These are phyloP conservation scores for Caranx ignobilis DNA, from an alignment of 2,113 vertebrate genomes.

Conservation along the genomic window DNA sequence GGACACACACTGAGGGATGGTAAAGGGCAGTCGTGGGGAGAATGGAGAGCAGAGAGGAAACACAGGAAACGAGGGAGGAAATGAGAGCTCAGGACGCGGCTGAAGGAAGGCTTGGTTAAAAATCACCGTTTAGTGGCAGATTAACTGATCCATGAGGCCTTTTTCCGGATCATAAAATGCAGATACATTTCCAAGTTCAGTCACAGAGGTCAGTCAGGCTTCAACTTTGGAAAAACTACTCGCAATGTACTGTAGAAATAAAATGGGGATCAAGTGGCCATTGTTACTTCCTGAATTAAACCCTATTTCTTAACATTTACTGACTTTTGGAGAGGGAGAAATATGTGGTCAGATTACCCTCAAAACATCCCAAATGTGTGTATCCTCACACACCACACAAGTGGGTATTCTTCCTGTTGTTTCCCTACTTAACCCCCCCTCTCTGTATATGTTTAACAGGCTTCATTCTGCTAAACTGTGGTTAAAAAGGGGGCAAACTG, in stretches of 20 bases:
- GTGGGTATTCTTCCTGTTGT: constrained; percentile 54
- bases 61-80: constrained; percentile 63
- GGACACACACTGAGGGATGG: constrained; percentile 21
- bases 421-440: constrained; percentile 53
- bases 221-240: neutral
- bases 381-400: constrained; percentile 39
- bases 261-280: neutral
- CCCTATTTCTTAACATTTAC: constrained; percentile 9
- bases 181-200: neutral
- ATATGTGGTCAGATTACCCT: neutral
- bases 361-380: constrained; percentile 32
- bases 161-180: constrained; percentile 36
- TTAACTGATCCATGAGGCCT: constrained; percentile 51
- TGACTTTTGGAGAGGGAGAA: neutral
- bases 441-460: constrained; percentile 41
- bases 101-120: constrained; percentile 18
- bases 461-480: constrained; percentile 47
- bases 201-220: constrained; percentile 1
- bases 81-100: constrained; percentile 47
- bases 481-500: constrained; percentile 59
- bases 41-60: constrained; percentile 44
- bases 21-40: constrained; percentile 45
- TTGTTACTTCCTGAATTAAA: neutral
- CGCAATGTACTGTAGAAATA: neutral
- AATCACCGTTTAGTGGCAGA: constrained; percentile 36